Conservation (phyloP, 1,140 invertebrate genomes). For the Drosophila burlai region DNA sequence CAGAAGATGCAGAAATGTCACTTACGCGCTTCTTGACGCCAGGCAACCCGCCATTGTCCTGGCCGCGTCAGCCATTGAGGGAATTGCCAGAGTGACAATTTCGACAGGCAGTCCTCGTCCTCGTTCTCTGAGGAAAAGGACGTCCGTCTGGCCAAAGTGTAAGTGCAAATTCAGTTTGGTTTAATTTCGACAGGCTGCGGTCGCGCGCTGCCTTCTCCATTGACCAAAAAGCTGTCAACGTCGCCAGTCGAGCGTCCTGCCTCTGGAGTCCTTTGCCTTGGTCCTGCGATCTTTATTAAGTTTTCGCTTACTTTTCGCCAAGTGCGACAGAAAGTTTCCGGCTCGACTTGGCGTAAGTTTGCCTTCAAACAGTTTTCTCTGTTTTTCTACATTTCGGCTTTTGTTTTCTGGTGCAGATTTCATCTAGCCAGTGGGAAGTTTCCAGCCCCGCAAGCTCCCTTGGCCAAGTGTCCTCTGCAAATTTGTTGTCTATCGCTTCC, state of each 20-base stretch:
- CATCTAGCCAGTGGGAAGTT: slow-evolving; percentile 64
- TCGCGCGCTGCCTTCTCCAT: slow-evolving; percentile 55
- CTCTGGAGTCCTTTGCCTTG: slow-evolving; percentile 3
- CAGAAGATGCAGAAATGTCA: slow-evolving; percentile 78
- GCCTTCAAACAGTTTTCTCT: slow-evolving; percentile 76
- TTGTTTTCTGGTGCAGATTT: slow-evolving; percentile 83
- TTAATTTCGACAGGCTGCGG: slow-evolving; percentile 82
- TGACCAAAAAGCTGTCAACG: slow-evolving; percentile 71
- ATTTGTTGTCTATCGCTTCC: slow-evolving; percentile 71
- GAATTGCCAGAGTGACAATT: slow-evolving; percentile 83
- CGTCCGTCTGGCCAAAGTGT: slow-evolving; percentile 51
- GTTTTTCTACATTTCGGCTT: slow-evolving; percentile 81
- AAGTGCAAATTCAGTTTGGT: slow-evolving; percentile 83
- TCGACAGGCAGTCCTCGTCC: slow-evolving; percentile 48
- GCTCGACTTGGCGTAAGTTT: slow-evolving; percentile 55
- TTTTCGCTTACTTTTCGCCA: slow-evolving; percentile 81
- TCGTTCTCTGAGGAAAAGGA: neutral
- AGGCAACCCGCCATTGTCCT: slow-evolving; percentile 35
- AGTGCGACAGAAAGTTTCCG: slow-evolving; percentile 75
- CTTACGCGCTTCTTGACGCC: slow-evolving; percentile 76
- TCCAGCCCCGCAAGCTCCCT: slow-evolving; percentile 11
- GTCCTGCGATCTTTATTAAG: slow-evolving; percentile 82
- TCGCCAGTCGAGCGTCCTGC: slow-evolving; percentile 18
- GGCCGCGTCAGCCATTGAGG: slow-evolving; percentile 51
- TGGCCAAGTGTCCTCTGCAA: slow-evolving; percentile 55